phyloP scores from a whole-genome alignment of 2,113 vertebrate genomes.

The Zapornia atra region DNA sequence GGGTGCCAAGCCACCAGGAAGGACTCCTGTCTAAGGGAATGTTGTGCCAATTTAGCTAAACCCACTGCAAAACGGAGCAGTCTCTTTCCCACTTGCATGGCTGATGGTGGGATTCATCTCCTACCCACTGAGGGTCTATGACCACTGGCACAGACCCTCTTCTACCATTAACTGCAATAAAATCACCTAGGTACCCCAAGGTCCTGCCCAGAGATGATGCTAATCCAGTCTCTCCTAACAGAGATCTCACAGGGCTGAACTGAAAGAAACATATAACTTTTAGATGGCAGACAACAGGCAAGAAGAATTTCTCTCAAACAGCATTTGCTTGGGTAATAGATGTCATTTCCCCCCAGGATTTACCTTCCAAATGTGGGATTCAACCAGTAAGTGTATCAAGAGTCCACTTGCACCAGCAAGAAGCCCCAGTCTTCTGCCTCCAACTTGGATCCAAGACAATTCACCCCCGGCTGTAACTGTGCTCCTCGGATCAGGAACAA shows the following conservation, averaged over 20 bases:
- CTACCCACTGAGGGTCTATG: background rate
- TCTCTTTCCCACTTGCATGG: rapidly evolving
- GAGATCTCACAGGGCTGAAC: background rate
- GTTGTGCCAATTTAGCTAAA: background rate
- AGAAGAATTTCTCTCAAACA: background rate
- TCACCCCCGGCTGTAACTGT: background rate
- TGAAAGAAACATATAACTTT: background rate
- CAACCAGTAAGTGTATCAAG: background rate
- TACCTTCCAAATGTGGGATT: slow-evolving; percentile 31
- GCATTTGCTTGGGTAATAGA: background rate
- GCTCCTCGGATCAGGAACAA: background rate
- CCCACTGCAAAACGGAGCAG: background rate
- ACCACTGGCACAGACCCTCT: background rate
- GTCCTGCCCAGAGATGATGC: too few relatives aligned
- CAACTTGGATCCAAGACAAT: background rate
- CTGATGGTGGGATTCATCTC: background rate
- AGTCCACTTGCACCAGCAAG: slow-evolving; percentile 24
- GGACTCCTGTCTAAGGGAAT: background rate
- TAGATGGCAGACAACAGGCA: background rate
- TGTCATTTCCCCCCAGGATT: slow-evolving; percentile 13
- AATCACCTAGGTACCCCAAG: background rate
- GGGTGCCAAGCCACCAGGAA: background rate
- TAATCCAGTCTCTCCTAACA: rapidly evolving
- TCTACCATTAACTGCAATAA: background rate
- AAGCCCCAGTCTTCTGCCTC: slow-evolving; percentile 14